Evolutionary conservation across 2,888 invertebrate species (phyloP).

Genomic region (Aquatica leii): DNA sequence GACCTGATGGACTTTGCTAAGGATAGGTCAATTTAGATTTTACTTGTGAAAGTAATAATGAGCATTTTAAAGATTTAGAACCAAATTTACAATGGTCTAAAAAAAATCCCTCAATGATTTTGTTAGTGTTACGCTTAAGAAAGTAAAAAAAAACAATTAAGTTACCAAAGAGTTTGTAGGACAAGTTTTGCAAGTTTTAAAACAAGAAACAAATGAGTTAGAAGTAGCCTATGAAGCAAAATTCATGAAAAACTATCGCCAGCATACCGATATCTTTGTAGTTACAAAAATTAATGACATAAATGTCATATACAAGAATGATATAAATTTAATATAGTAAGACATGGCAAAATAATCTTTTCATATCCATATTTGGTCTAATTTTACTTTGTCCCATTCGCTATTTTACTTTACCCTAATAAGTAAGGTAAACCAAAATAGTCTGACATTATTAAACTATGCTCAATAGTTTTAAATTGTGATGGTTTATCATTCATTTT

Average conservation of each 20-base stretch:
- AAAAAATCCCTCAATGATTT: not conserved
- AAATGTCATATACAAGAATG: not conserved
- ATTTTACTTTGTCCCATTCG: not conserved
- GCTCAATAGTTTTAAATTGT: not conserved
- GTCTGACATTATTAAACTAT: too few relatives aligned
- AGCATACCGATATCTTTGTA: conserved; percentile 3
- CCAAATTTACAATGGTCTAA: not conserved
- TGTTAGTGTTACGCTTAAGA: not conserved
- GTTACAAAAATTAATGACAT: conserved; percentile 2
- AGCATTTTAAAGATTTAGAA: not conserved
- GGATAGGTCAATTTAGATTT: not conserved
- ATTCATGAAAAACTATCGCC: conserved; percentile 5
- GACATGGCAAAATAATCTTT: conserved; percentile 8
- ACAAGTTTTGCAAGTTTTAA: not conserved
- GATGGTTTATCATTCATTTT: not conserved
- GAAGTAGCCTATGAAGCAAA: not conserved
- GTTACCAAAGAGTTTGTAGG: too few relatives aligned
- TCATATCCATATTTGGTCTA: not conserved
- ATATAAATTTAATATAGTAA: conserved; percentile 4
- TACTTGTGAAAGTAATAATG: too few relatives aligned
- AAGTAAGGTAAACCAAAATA: not conserved
- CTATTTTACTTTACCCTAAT: not conserved
- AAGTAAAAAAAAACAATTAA: conserved; percentile 1
- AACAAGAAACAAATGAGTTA: not conserved
- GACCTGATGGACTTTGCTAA: not conserved